phyloP scores from a whole-genome alignment of 2,888 invertebrate genomes.

The Campoplex nolae region DNA sequence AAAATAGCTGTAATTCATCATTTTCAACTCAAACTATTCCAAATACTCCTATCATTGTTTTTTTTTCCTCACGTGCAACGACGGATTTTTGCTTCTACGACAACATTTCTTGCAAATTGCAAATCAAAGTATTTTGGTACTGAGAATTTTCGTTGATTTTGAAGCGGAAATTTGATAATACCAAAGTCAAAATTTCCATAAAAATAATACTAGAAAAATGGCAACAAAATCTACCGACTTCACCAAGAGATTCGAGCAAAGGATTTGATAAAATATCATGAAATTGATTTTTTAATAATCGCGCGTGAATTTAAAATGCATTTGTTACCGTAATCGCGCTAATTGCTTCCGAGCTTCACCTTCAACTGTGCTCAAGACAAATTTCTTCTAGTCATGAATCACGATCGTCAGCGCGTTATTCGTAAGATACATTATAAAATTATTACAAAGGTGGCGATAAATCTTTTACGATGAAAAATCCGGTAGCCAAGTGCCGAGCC shows the following conservation, averaged over 20 bases:
- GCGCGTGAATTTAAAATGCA: background rate
- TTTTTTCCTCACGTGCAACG: background rate
- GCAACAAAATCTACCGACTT: background rate
- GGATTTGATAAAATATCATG: background rate
- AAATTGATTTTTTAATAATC: background rate
- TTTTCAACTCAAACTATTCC: background rate
- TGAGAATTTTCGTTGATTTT: background rate
- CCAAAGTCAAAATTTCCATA: background rate
- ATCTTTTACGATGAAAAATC: constrained; percentile 61
- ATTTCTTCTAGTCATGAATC: constrained; percentile 58
- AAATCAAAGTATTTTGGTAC: background rate
- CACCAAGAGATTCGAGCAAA: background rate
- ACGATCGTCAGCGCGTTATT: constrained; percentile 31
- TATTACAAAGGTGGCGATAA: constrained; percentile 49
- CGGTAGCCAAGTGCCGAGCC: constrained; percentile 56
- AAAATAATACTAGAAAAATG: background rate
- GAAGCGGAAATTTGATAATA: background rate
- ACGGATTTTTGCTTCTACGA: background rate
- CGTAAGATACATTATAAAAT: constrained; percentile 46
- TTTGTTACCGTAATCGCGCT: constrained; percentile 22
- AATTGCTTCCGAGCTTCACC: constrained; percentile 22
- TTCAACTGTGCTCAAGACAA: constrained; percentile 45
- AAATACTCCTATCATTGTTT: constrained; percentile 10
- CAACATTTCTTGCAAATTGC: background rate
- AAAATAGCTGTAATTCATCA: constrained; percentile 13